Evolutionary conservation across 2,888 invertebrate species (phyloP).

Genomic region (Hydropsyche betteni): DNA sequence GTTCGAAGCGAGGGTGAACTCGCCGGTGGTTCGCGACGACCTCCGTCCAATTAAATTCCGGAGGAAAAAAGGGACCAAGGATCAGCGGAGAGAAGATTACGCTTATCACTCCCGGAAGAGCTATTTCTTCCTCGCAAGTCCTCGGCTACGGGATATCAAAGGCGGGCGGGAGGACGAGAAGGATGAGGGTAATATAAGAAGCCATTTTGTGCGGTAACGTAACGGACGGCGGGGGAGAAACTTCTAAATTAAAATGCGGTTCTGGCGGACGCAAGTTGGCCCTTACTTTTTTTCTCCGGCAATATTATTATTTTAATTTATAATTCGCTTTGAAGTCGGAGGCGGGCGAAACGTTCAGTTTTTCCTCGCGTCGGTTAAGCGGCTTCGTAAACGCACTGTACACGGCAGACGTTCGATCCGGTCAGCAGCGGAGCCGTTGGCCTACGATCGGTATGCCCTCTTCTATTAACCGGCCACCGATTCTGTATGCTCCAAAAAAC

Average conservation of each 20-base stretch:
- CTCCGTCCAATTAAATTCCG: conserved; percentile 49
- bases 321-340: no score
- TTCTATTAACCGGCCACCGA: conserved; percentile 36
- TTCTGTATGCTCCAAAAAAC: conserved; percentile 54
- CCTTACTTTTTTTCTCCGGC: no score
- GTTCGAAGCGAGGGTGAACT: conserved; percentile 24
- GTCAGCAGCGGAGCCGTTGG: background rate
- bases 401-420: conserved; percentile 11
- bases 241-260: conserved; percentile 41
- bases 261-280: conserved; percentile 9
- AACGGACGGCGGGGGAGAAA: conserved; percentile 34
- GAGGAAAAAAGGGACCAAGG: conserved; percentile 42
- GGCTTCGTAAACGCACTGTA: background rate
- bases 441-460: conserved; percentile 18
- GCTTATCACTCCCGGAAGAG: conserved; percentile 50
- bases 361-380: no score
- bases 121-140: conserved; percentile 41
- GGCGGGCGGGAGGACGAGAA: conserved; percentile 14
- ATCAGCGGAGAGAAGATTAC: conserved; percentile 45
- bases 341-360: no score
- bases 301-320: no score
- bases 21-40: conserved; percentile 40
- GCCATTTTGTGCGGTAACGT: conserved; percentile 41
- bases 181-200: conserved; percentile 42
- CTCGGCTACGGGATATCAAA: conserved; percentile 40